Evolutionary conservation across 2,888 invertebrate species (phyloP).

Genomic region (Athetis lepigone): DNA sequence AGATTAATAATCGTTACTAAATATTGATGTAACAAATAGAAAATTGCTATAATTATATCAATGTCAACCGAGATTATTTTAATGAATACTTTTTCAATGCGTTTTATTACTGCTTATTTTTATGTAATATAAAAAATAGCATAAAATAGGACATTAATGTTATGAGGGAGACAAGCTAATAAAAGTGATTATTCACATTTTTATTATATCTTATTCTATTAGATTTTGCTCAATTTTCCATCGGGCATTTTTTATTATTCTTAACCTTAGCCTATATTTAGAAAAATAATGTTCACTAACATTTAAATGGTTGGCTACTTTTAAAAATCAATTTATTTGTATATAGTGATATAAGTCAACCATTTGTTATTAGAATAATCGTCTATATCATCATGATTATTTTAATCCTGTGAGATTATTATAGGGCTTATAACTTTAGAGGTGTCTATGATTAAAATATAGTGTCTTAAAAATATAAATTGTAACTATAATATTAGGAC

Average conservation of each 20-base stretch:
- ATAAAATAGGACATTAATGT: conserved; percentile 6
- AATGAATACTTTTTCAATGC: conserved; percentile 8
- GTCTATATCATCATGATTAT: conserved; percentile 24
- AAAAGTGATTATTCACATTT: conserved; percentile 7
- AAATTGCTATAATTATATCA: conserved; percentile 4
- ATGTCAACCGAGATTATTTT: conserved; percentile 36
- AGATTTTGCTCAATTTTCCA: conserved; percentile 37
- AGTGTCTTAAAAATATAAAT: background rate
- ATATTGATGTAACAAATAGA: conserved; percentile 1
- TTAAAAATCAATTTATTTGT: conserved; percentile 38
- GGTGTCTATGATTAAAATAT: conserved; percentile 2
- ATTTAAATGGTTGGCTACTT: conserved; percentile 29
- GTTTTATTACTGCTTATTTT: conserved; percentile 29
- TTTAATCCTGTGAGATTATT: conserved; percentile 26
- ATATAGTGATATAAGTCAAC: conserved; percentile 47
- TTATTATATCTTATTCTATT: conserved; percentile 10
- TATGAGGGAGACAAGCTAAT: conserved; percentile 34
- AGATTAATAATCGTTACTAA: background rate
- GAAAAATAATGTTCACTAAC: conserved; percentile 29
- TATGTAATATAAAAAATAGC: conserved; percentile 1
- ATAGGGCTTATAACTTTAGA: conserved; percentile 13
- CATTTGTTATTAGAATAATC: conserved; percentile 25
- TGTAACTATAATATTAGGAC: background rate
- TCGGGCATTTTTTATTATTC: conserved; percentile 55
- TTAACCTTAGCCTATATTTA: conserved; percentile 38